These are phyloP conservation scores for Sterna hirundo DNA, from an alignment of 2,113 vertebrate species.

Conservation along the genomic window DNA sequence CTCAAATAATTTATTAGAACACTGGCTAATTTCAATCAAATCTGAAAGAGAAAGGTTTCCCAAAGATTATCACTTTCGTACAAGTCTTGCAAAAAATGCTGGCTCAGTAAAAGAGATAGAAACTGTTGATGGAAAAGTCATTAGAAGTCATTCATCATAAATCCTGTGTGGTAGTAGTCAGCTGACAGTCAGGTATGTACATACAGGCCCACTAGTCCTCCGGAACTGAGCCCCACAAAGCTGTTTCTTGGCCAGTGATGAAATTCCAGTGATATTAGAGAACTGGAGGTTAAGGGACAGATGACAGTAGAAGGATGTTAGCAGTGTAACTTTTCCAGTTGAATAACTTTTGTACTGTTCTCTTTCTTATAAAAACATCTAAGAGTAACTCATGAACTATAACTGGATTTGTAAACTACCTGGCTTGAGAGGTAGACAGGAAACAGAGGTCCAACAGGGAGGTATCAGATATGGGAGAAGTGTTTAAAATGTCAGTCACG, in stretches of 20 bases:
- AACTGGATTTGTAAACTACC: not conserved
- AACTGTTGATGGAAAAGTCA: not conserved
- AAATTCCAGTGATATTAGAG: not conserved
- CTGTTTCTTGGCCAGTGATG: not conserved
- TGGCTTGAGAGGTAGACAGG: not conserved
- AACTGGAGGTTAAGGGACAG: not conserved
- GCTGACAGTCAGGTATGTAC: not conserved
- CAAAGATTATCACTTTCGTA: not conserved
- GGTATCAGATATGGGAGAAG: not conserved
- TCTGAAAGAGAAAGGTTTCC: not conserved
- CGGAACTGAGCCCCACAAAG: not conserved
- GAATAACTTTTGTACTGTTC: not conserved
- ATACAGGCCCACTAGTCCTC: not conserved
- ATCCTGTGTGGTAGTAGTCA: not conserved
- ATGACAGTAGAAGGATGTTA: not conserved
- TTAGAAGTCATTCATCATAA: not conserved
- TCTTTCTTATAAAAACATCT: not conserved
- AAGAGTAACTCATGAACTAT: not conserved
- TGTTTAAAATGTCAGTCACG: not conserved
- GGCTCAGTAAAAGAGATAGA: not conserved
- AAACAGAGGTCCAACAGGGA: not conserved
- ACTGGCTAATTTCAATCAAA: not conserved
- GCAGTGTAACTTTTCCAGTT: not conserved
- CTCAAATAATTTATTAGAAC: not conserved
- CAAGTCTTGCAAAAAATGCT: not conserved